These are phyloP conservation scores for Meghimatium bilineatum DNA, from an alignment of 2,888 invertebrate genomes.

Conservation along the genomic window DNA sequence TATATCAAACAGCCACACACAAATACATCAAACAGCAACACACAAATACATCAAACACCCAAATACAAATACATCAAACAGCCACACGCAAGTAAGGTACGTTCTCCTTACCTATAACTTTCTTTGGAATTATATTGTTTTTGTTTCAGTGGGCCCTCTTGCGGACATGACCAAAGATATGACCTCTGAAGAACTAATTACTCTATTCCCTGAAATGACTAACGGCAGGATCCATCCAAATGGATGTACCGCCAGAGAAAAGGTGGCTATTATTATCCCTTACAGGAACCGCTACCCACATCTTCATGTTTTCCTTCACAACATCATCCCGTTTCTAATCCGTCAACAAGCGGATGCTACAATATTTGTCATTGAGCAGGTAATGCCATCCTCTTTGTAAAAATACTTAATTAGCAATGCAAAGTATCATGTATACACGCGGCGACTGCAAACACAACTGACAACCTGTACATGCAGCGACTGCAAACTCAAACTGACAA, in stretches of 20 bases:
- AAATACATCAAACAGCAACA: no score
- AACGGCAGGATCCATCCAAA: constrained; percentile 21
- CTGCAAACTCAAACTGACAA: no score
- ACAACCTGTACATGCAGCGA: no score
- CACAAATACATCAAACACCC: no score
- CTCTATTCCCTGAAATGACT: not conserved
- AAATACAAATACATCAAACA: no score
- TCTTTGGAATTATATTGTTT: not conserved
- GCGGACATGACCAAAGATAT: not conserved
- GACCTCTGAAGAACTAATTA: not conserved
- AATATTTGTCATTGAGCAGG: constrained; percentile 49
- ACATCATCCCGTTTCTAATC: constrained; percentile 39
- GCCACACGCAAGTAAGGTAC: no score
- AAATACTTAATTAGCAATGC: no score
- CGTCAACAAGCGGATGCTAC: constrained; percentile 44
- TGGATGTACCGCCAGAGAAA: constrained; percentile 32
- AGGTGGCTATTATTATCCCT: constrained; percentile 46
- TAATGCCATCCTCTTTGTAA: not conserved
- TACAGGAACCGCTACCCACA: constrained; percentile 43
- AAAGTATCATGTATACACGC: no score
- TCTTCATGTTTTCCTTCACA: constrained; percentile 42
- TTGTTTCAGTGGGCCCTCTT: not conserved
- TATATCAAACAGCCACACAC: no score
- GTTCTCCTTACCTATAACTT: no score
- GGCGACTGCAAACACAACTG: no score